Evolutionary conservation across 2,113 vertebrate genomes (phyloP), one percentile per base, ranked within the genome.

Genomic region (Vulpes vulpes): DNA sequence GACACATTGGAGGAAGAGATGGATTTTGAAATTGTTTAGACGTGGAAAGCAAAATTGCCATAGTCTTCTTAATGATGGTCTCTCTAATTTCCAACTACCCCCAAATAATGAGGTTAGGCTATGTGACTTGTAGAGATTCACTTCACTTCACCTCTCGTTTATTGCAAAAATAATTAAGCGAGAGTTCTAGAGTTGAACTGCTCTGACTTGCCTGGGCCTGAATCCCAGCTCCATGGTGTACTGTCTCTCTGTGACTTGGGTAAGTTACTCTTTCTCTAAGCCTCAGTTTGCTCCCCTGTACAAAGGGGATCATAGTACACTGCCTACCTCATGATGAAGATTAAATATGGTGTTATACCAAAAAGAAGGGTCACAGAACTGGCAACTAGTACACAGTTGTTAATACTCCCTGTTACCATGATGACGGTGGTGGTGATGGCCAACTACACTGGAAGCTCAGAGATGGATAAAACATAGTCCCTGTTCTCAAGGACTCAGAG

Each of bases 61-160:
- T 55, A 80, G 25, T 78, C 64, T 5, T 67, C 11, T 22, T 73
- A 55, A 64, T 71, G 27, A 16, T 51, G 16, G 20, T 82, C 30
- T 49, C 35, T 76, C 53, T 96, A 16, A 23, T 79, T 64, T 71
- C 55, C 32, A 51, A 5, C 11, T 69, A 3, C n/a, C 4, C 27
- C 9, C 3, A 64, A 27, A 80, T 59, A 84, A 85, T 64, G 69
- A 87, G 10, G 4, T 43, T 59, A 30, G 43, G 8, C 22, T n/a
- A 0, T 20, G 20, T 89, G 92, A 22, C 19, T 96, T 93, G 32
- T 15, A 60, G 53, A 89, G 8, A 89, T 23, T 35, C 25, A 53
- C 53, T 95, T 73, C n/a, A 71, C 55, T 89, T 97, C 76, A 62
- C 22, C 27, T n/a, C 80, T 30, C 8, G 92, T 92, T 57, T 87